Evolutionary conservation across 2,797 vertebrate genomes (phyloP), one percentile per base, ranked within the genome.

Genomic region (Loris lydekkerianus): DNA sequence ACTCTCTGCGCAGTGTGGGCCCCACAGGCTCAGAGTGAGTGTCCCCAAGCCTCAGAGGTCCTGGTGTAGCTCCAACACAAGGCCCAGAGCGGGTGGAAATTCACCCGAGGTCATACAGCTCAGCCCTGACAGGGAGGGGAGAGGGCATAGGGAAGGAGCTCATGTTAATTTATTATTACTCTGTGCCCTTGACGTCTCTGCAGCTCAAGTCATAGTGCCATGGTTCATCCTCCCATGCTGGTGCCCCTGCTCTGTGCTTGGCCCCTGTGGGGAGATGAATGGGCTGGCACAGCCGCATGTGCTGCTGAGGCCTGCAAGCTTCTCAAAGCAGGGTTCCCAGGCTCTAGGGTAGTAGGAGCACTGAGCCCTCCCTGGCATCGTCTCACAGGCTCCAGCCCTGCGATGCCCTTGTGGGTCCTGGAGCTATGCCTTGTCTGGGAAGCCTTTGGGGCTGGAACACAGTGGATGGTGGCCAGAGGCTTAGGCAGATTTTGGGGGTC

Each of bases 161-260:
- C 4, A 3, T 25, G n/a, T 2, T 65, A 34, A 34, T 14, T 3
- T 15, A 1, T 27, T 11, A 20, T 40, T 4, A 20, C n/a, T 49
- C 87, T 37, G 89, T 31, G 94, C 89, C n/a, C 7, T 0, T 40
- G 56, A 72, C 7, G 25, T 67, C 86, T 53, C 21, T 78, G 85
- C 56, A 69, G 53, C 25, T n/a, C 0, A 46, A 17, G 86, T 93
- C 46, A 49, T 60, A 49, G 80, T 85, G 84, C 43, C 58, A 49
- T 23, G 11, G 46, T 25, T 67, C 23, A 31, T 25, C 17, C 34
- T 56, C 10, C 46, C 5, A 1, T 10, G 0, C 78, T 6, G 1
- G 34, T 1, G 3, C 5, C 5, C 9, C 20, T 20, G 18, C 4
- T 34, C 2, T 46, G 37, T 0, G 2, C 58, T 29, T 1, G 4